phyloP scores from a whole-genome alignment of 2,888 invertebrate genomes.

The Lucinisca nassula region DNA sequence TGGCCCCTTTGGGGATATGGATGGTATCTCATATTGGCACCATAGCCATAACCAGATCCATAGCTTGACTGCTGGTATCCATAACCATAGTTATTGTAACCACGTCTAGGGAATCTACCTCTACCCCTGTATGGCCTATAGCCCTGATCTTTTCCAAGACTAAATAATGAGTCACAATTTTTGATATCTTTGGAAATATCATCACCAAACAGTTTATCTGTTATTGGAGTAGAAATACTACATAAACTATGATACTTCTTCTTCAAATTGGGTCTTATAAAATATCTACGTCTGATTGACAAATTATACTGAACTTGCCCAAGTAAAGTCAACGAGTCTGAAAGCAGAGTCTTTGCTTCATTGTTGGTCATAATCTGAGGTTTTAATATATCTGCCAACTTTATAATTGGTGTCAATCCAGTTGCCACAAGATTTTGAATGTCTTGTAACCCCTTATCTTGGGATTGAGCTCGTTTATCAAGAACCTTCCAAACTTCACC shows the following conservation, averaged over 20 bases:
- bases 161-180: conserved; percentile 13
- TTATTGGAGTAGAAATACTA: conserved; percentile 1
- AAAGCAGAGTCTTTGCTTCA: conserved; percentile 15
- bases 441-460: too few relatives aligned
- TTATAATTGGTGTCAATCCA: too few relatives aligned
- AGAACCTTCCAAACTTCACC: too few relatives aligned
- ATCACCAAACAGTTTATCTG: conserved; percentile 33
- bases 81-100: too few relatives aligned
- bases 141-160: conserved; percentile 8
- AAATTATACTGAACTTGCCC: conserved; percentile 43
- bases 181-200: conserved; percentile 42
- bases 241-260: conserved; percentile 21
- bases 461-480: too few relatives aligned
- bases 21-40: too few relatives aligned
- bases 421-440: too few relatives aligned
- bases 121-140: neutral
- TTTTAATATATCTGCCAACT: conserved; percentile 21
- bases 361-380: neutral
- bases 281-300: conserved; percentile 34
- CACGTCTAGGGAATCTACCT: neutral
- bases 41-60: neutral
- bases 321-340: conserved; percentile 30
- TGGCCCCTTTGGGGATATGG: too few relatives aligned
- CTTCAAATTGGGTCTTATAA: conserved; percentile 29
- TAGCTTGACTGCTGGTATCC: too few relatives aligned